These are phyloP conservation scores for Holothuria scabra DNA, from an alignment of 53 echinoderm and acorn worm genomes.

Conservation along the genomic window DNA sequence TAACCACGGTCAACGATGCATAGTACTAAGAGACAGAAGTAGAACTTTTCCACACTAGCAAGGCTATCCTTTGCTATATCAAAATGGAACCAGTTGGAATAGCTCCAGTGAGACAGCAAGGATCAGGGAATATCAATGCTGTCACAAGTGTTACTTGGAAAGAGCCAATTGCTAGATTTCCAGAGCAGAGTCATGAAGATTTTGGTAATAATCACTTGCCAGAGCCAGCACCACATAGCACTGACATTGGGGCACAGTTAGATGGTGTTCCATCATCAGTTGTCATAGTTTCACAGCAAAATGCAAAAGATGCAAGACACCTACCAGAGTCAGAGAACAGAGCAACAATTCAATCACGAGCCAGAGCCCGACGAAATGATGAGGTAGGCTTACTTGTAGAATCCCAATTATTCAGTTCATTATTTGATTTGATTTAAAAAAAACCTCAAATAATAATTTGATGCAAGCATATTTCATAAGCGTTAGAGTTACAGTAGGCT, in stretches of 20 bases:
- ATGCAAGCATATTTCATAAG: too few species aligned
- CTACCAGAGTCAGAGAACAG: background rate
- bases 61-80: background rate
- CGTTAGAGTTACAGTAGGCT: too few species aligned
- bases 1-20: too few species aligned
- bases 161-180: conserved; percentile 11
- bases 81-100: conserved; percentile 22
- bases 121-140: background rate
- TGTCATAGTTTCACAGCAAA: conserved; percentile 13
- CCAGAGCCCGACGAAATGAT: conserved; percentile 70
- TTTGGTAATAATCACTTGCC: background rate
- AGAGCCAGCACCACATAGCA: too few species aligned
- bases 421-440: too few species aligned
- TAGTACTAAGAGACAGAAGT: too few species aligned
- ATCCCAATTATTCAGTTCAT: too few species aligned
- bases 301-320: background rate
- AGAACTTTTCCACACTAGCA: background rate
- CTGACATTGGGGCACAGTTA: too few species aligned
- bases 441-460: too few species aligned
- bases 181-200: background rate
- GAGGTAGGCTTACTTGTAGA: conserved; percentile 70
- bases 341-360: conserved; percentile 72
- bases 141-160: conserved; percentile 13
- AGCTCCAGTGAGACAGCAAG: background rate
- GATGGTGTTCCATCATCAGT: conserved; percentile 43